These are phyloP conservation scores for Ascidia mentula DNA, from an alignment of 23 tunicate genomes.

Conservation along the genomic window DNA sequence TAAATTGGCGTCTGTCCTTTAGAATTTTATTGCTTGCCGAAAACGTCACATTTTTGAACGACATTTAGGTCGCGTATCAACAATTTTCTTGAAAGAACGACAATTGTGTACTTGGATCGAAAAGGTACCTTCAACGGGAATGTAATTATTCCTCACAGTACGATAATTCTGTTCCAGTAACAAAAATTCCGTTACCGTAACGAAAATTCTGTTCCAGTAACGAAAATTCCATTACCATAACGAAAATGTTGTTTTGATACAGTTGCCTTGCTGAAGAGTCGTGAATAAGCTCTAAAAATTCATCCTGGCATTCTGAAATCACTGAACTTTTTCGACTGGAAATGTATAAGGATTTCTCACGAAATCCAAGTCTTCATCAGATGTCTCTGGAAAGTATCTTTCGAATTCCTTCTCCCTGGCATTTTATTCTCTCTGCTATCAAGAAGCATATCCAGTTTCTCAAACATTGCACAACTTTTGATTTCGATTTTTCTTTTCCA, in stretches of 20 bases:
- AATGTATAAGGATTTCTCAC: conserved; percentile 31
- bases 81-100: too few species aligned
- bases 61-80: too few species aligned
- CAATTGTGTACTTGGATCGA: too few species aligned
- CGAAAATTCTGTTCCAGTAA: too few species aligned
- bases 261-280: conserved; percentile 56
- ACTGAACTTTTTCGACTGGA: conserved; percentile 37
- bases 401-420: conserved; percentile 44
- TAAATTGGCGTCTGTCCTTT: too few species aligned
- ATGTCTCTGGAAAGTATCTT: conserved; percentile 56
- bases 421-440: conserved; percentile 40
- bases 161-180: too few species aligned
- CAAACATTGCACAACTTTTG: not conserved
- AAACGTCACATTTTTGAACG: too few species aligned
- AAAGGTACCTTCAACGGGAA: too few species aligned
- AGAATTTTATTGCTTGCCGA: too few species aligned
- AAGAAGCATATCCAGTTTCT: conserved; percentile 26
- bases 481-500: conserved; percentile 16
- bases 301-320: conserved; percentile 58
- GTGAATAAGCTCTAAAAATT: conserved; percentile 48
- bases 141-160: too few species aligned
- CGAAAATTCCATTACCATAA: too few species aligned
- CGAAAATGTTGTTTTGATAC: conserved; percentile 42
- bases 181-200: too few species aligned
- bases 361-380: conserved; percentile 34